Percentiles rank a stretch among this genome's conserved stretches.
These are phyloP conservation scores for Carettochelys insculpta DNA, from an alignment of 2,113 vertebrate species.

Conservation along the genomic window DNA sequence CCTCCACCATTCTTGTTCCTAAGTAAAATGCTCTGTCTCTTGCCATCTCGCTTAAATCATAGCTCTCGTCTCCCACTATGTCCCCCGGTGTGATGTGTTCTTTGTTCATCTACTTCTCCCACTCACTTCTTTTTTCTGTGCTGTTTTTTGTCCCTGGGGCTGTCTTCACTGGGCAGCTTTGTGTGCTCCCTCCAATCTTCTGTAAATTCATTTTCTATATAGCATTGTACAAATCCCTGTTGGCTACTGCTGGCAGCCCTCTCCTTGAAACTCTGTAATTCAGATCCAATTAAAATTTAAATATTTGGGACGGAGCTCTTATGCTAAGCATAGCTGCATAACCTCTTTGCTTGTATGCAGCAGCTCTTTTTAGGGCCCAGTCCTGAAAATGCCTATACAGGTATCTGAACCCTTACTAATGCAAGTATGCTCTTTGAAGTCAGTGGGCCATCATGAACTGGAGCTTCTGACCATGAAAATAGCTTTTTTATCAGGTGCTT, in stretches of 20 bases:
- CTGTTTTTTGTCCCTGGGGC: not conserved
- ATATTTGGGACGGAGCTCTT: not conserved
- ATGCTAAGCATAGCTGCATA: not conserved
- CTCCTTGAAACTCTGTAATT: not conserved
- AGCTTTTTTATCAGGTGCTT: not conserved
- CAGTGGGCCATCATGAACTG: fast-evolving
- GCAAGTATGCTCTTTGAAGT: not conserved
- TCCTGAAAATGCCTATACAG: not conserved
- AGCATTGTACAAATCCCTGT: not conserved
- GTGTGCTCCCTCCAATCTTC: not conserved
- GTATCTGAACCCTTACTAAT: not conserved
- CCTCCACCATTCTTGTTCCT: not conserved
- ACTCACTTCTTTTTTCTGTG: not conserved
- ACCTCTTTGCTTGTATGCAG: not conserved
- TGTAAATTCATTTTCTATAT: not conserved
- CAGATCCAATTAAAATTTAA: not conserved
- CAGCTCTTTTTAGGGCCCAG: not conserved
- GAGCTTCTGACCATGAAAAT: not conserved
- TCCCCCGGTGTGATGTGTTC: not conserved
- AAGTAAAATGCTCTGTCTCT: not conserved
- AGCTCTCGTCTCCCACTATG: not conserved
- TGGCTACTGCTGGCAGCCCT: not conserved
- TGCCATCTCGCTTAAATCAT: not conserved
- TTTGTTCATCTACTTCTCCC: not conserved
- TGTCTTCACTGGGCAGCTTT: not conserved